Base-by-base conservation (phyloP, 2,797 vertebrate genomes). In the Morus bassanus region DNA sequence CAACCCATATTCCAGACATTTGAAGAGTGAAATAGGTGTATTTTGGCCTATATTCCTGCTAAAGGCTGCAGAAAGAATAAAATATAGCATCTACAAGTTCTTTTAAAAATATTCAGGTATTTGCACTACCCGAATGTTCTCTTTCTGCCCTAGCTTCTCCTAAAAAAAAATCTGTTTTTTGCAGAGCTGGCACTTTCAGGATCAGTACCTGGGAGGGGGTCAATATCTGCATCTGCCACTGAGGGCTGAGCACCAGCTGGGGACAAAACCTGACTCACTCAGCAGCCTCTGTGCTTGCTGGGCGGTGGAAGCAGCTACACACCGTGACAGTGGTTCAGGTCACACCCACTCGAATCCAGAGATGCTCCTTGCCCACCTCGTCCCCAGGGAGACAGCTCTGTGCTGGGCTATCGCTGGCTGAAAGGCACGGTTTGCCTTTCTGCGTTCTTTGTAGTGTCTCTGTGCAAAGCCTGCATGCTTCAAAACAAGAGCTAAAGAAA, bases 281-380 rank as follows among this genome's bases (percentile, higher is more conserved):
- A 6, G 50, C 56, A 50, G 27, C 50, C 37, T 50, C 68, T 2
- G 1, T 0, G 1, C 33, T 33, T 10, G 41, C 39, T 15, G 39
- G 39, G 18, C 2, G 2, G 24, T 25, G 50, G 56, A 15, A 53
- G 33, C 21, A 12, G 37, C n/a, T 22, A 1, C 56, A 7, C 13
- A 2, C 23, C 9, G n/a, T 24, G 56, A 11, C 10, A 10, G n/a
- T 17, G 57, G 23, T 24, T 59, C 57, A 35, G 57, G 8, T 11
- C 15, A 7, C 11, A 27, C n/a, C 30, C 23, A 3, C 60, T 18
- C 0, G 2, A 31, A 31, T 1, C 46, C 41, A 53, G 78, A 41
- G 53, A 5, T 13, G 79, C 19, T 50, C 46, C 37, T 16, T 5
- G 41, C 18, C 18, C 24, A 2, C 39, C 41, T 11, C 0, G 0